Base-by-base conservation (phyloP, 2,888 invertebrate genomes). In the Plutella xylostella region DNA sequence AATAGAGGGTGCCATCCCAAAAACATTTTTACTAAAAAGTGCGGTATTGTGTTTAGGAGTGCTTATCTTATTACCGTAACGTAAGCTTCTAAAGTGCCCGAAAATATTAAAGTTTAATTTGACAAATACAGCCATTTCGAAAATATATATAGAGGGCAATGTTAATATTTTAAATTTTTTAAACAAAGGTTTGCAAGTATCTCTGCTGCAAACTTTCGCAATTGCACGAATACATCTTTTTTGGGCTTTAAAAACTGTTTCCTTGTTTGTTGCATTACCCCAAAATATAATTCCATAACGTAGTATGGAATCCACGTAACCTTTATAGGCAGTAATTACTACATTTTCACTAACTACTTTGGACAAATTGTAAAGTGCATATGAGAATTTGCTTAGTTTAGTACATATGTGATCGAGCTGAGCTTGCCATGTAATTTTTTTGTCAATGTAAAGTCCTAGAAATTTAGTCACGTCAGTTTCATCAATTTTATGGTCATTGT, bases 71-170 rank as follows among this genome's bases (percentile, higher is more conserved):
- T n/a, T n/a, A n/a, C n/a, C n/a, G n/a, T n/a, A n/a, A n/a, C n/a
- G n/a, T n/a, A n/a, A n/a, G n/a, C n/a, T n/a, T n/a, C n/a, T n/a
- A n/a, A n/a, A n/a, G n/a, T n/a, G n/a, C n/a, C n/a, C n/a, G n/a
- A n/a, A n/a, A n/a, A n/a, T n/a, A n/a, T n/a, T n/a, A 28, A 28
- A n/a, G 15, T 33, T 33, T 33, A 7, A n/a, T 33, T 33, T 33
- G 15, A 33, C 33, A 33, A 33, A 33, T 7, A 33, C 15, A 71
- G 72, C 6, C n/a, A 35, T 19, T 19, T 35, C 35, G n/a, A 12
- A 35, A 5, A 35, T 35, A 19, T 35, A 35, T 12, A 35, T 7
- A 7, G 19, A 17, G 6, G 35, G 35, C 19, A 35, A 17, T 11
- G 19, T 35, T 11, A 4, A n/a, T n/a, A n/a, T n/a, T n/a, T n/a